Evolutionary conservation across 2,113 vertebrate species (phyloP), one percentile per base, ranked within the genome.

Genomic region (Mustela nigripes): DNA sequence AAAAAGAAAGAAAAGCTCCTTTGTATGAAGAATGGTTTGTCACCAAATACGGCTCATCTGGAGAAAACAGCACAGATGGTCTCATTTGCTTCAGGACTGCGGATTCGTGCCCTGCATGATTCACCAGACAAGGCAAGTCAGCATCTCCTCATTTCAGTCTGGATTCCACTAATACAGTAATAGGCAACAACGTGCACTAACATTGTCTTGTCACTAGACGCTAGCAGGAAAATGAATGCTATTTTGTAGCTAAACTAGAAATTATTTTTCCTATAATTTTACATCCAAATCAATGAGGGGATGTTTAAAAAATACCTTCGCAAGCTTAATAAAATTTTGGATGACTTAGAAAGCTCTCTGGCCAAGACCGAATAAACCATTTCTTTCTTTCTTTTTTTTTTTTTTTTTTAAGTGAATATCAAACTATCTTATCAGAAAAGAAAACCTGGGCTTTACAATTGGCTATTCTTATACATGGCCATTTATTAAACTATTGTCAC

Each of bases 71-170:
- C 95, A 97, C 92, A 98, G 98, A 98, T 97, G 98, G 97, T 42
- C 12, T 63, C 58, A 33, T 90, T 71, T 86, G 85, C 82, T 98
- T 84, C 88, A 95, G 89, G 83, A 71, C 31, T 88, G 84, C 39
- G 10, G 76, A 96, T 98, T 88, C 5, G 33, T 65, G 65, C 39
- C 67, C 67, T 91, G 92, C 67, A 62, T 97, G 87, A 97, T 87
- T 98, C 93, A 86, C 90, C 96, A 74, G 91, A 95, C 56, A 98
- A 98, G 97, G 96, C 97, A 96, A 98, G 95, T 82, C 93, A 97
- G 93, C 94, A 96, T 97, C 95, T 98, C 94, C 87, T 97, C 89
- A 76, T 90, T 98, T 97, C 95, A 81, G 86, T 95, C 58, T 53
- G 48, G 71, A 85, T 91, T 98, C 96, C 96, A 89, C 65, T 1